A percentile compares a stretch with the other conserved stretches of the same genome.
Conservation (phyloP, 2,888 invertebrate genomes). For the Lomographa bimaculata region DNA sequence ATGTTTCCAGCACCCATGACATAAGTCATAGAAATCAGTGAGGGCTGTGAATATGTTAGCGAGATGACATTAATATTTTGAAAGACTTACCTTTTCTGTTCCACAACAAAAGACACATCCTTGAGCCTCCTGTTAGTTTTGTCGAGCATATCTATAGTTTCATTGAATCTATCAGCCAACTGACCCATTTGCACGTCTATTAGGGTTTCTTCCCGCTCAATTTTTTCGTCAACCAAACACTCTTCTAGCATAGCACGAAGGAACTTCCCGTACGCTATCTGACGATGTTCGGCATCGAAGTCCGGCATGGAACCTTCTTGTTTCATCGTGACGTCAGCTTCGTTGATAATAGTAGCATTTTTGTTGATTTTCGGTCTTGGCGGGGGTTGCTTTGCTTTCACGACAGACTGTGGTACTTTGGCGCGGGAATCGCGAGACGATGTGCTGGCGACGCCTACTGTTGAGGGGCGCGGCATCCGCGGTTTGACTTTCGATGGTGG, state of each 20-base stretch:
- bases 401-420: constrained; percentile 29
- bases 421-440: constrained; percentile 32
- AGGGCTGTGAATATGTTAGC: no score
- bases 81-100: constrained; percentile 72
- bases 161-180: constrained; percentile 69
- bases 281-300: constrained; percentile 54
- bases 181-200: constrained; percentile 73
- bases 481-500: constrained; percentile 44
- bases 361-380: constrained; percentile 43
- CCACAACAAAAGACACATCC: constrained; percentile 72
- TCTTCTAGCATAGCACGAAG: constrained; percentile 64
- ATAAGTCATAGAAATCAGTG: no score
- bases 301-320: constrained; percentile 47
- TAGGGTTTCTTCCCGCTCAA: constrained; percentile 61
- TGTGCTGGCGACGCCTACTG: constrained; percentile 35
- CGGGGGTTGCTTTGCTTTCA: constrained; percentile 38
- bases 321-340: constrained; percentile 49
- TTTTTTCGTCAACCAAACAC: constrained; percentile 67
- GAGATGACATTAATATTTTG: no score
- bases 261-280: constrained; percentile 65
- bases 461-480: constrained; percentile 51
- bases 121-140: constrained; percentile 71
- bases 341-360: constrained; percentile 42
- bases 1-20: no score
- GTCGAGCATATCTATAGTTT: constrained; percentile 68